These are phyloP conservation scores for Drosophila gunungcola DNA, from an alignment of 1,140 invertebrate genomes.

Conservation along the genomic window DNA sequence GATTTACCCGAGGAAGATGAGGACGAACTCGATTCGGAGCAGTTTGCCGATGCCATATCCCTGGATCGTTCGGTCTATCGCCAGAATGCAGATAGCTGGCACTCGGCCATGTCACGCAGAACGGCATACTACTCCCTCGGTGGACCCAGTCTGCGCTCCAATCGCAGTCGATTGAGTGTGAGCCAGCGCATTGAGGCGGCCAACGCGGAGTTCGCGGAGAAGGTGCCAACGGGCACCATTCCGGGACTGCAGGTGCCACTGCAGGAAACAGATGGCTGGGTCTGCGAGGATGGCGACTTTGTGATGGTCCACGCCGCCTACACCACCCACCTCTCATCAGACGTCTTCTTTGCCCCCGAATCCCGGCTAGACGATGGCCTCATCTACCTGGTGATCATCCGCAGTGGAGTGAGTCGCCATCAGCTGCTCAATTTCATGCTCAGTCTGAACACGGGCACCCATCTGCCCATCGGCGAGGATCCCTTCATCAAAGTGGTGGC, in stretches of 20 bases:
- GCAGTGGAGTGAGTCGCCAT: conserved; percentile 89
- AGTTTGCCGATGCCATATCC: conserved; percentile 62
- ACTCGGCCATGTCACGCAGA: conserved; percentile 90
- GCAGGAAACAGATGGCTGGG: conserved; percentile 87
- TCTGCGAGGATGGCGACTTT: conserved; percentile 93
- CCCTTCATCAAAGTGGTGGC: conserved; percentile 89
- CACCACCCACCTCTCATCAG: conserved; percentile 94
- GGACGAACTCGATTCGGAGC: conserved; percentile 20
- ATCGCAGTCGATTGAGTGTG: conserved; percentile 67
- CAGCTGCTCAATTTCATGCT: conserved; percentile 92
- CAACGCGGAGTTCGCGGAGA: conserved; percentile 87
- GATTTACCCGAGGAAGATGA: conserved; percentile 50
- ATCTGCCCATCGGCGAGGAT: conserved; percentile 86
- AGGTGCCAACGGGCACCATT: conserved; percentile 89
- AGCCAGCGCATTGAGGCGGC: conserved; percentile 60
- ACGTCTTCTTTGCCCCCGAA: conserved; percentile 93
- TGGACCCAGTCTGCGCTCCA: conserved; percentile 84
- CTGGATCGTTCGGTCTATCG: conserved; percentile 79
- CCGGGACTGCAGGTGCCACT: conserved; percentile 88
- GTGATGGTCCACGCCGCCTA: conserved; percentile 95
- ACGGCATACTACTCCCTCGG: conserved; percentile 91
- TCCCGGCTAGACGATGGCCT: conserved; percentile 94
- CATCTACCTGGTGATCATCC: conserved; percentile 95
- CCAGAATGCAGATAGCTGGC: conserved; percentile 90
- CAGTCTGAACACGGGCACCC: conserved; percentile 90